Conservation (phyloP, 2,797 vertebrate genomes). For the Arnoldichthys spilopterus region DNA sequence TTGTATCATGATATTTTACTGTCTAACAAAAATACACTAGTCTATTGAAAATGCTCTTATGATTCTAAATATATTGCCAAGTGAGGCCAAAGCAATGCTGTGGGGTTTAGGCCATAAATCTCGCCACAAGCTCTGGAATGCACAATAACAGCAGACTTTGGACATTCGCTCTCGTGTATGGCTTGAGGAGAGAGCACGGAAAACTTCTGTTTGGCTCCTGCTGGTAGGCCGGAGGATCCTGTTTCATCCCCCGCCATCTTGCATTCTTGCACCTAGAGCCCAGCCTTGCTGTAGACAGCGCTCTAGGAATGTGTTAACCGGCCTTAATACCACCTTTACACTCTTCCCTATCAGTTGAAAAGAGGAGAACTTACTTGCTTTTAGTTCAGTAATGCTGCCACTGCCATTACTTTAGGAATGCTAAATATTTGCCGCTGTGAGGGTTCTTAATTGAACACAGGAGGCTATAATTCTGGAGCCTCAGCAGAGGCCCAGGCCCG, state of each 20-base stretch:
- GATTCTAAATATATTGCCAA: background rate
- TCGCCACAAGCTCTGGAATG: conserved; percentile 21
- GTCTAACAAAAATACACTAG: conserved; percentile 1
- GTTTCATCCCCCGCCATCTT: conserved; percentile 44
- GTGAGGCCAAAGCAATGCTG: conserved; percentile 12
- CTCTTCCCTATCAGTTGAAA: conserved; percentile 29
- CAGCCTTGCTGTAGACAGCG: conserved; percentile 13
- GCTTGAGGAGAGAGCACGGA: conserved; percentile 18
- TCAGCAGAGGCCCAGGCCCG: conserved; percentile 35
- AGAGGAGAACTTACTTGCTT: conserved; percentile 26
- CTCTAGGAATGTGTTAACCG: conserved; percentile 31
- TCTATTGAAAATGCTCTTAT: background rate
- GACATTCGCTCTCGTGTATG: conserved; percentile 17
- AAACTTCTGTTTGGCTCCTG: conserved; percentile 48
- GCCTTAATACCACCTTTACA: background rate
- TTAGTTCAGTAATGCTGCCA: conserved; percentile 23
- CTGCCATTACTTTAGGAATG: conserved; percentile 47
- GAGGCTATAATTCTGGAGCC: conserved; percentile 43
- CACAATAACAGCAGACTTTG: conserved; percentile 23
- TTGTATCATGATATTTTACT: background rate
- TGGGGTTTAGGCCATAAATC: conserved; percentile 18
- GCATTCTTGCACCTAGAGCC: conserved; percentile 39
- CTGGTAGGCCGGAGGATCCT: conserved; percentile 37
- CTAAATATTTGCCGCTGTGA: conserved; percentile 42
- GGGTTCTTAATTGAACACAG: conserved; percentile 53